Percentiles rank a stretch among this genome's conserved stretches.
Evolutionary conservation across 2,888 invertebrate genomes (phyloP).

Genomic region (Cabera pusaria): DNA sequence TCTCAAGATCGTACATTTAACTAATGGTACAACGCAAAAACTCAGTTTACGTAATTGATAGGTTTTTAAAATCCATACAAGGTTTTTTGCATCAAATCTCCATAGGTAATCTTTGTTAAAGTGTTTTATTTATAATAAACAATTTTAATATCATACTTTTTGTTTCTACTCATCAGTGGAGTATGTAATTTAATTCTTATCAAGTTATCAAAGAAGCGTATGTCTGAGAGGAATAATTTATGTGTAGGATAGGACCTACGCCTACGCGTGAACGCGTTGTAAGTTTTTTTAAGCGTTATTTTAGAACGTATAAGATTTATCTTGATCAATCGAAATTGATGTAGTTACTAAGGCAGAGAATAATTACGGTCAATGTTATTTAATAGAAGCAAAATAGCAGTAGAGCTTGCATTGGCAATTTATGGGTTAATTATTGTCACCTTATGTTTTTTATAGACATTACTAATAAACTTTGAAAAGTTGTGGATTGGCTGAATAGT

Average conservation of each 20-base stretch:
- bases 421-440: too few relatives aligned
- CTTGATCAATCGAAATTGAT: constrained; percentile 6
- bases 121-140: constrained; percentile 7
- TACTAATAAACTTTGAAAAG: too few relatives aligned
- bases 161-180: constrained; percentile 4
- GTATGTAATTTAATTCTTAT: constrained; percentile 28
- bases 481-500: too few relatives aligned
- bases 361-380: too few relatives aligned
- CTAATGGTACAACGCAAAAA: neutral
- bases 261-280: constrained; percentile 15
- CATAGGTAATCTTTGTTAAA: constrained; percentile 1
- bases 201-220: constrained; percentile 8
- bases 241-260: constrained; percentile 19
- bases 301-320: constrained; percentile 4
- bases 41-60: neutral
- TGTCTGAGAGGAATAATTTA: constrained; percentile 18
- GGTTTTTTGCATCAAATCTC: too few relatives aligned
- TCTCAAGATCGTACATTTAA: too few relatives aligned
- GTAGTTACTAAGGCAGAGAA: too few relatives aligned
- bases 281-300: constrained; percentile 16
- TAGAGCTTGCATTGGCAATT: too few relatives aligned
- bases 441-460: too few relatives aligned
- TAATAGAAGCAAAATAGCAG: too few relatives aligned
- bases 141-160: constrained; percentile 6
- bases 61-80: constrained; percentile 1